These are phyloP conservation scores for Cyclopterus lumpus DNA, from an alignment of 2,797 vertebrate species.

Conservation along the genomic window DNA sequence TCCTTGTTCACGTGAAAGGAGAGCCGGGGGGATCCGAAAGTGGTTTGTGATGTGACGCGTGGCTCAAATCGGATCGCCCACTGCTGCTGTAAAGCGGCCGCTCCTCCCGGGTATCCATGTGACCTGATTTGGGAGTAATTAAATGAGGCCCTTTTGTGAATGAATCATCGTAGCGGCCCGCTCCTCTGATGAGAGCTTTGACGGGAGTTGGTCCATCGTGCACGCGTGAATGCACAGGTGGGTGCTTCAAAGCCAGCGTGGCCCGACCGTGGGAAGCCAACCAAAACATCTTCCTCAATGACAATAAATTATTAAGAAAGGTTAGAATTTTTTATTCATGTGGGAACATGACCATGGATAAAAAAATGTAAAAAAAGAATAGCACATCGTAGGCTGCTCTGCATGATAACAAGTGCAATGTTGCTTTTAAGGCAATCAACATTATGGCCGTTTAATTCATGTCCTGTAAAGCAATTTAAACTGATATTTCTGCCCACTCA, in stretches of 20 bases:
- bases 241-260: conserved; percentile 61
- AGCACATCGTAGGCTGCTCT: conserved; percentile 35
- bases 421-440: conserved; percentile 44
- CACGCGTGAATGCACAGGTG: conserved; percentile 61
- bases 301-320: conserved; percentile 80
- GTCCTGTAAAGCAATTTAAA: conserved; percentile 29
- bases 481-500: conserved; percentile 22
- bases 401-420: conserved; percentile 34
- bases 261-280: conserved; percentile 60
- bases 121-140: conserved; percentile 77
- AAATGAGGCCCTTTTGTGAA: conserved; percentile 73
- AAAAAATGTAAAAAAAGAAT: conserved; percentile 52
- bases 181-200: conserved; percentile 65
- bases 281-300: conserved; percentile 73
- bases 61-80: conserved; percentile 55
- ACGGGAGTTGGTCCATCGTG: conserved; percentile 55
- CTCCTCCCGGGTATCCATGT: conserved; percentile 59
- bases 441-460: conserved; percentile 28
- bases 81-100: conserved; percentile 40
- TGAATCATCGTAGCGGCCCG: conserved; percentile 59
- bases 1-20: conserved; percentile 56
- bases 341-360: conserved; percentile 66
- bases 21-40: conserved; percentile 50
- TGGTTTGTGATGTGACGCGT: conserved; percentile 54
- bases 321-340: conserved; percentile 77